Conservation (phyloP, 2,113 vertebrate species). For the Charina bottae region DNA sequence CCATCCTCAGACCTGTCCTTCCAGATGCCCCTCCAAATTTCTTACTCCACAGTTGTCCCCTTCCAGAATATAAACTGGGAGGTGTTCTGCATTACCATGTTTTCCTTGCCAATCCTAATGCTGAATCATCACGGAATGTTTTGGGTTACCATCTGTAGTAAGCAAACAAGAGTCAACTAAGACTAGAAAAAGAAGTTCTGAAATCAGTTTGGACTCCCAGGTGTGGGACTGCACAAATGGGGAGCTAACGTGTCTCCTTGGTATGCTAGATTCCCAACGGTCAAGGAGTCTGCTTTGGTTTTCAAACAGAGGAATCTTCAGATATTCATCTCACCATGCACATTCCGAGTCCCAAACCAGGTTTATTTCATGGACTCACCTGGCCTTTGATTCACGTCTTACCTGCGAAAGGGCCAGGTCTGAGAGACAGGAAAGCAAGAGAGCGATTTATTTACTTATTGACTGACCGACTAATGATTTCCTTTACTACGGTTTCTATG, state of each 20-base stretch:
- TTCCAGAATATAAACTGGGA: neutral
- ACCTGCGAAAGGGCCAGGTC: rapidly evolving
- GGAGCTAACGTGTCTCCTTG: neutral
- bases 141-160: neutral
- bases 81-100: neutral
- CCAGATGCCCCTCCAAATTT: neutral
- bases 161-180: neutral
- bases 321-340: neutral
- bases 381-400: neutral
- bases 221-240: neutral
- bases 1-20: neutral
- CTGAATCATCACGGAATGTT: neutral
- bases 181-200: neutral
- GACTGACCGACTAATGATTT: neutral
- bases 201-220: neutral
- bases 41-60: neutral
- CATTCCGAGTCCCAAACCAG: neutral
- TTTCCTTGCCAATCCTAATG: neutral
- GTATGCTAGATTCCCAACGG: neutral
- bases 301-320: neutral
- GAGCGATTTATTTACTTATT: neutral
- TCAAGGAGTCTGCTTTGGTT: neutral
- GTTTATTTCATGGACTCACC: neutral
- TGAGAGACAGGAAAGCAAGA: neutral
- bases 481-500: no score